Percentiles rank a stretch among this genome's conserved stretches.
phyloP scores from a whole-genome alignment of 1,140 invertebrate species.

The Stegodyphus mimosarum region DNA sequence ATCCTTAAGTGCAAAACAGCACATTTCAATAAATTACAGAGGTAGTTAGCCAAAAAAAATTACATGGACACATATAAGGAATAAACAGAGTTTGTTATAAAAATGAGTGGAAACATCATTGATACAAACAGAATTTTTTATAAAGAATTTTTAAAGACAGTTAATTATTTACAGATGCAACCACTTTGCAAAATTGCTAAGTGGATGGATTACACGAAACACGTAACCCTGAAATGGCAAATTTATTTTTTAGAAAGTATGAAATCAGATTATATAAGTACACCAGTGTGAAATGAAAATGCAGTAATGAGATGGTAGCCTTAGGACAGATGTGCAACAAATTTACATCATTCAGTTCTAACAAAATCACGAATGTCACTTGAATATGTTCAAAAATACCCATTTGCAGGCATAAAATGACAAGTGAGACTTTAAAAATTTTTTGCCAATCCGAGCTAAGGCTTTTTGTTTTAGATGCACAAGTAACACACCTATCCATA shows the following conservation, averaged over 20 bases:
- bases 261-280: slow-evolving; percentile 47
- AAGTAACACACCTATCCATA: slow-evolving; percentile 60
- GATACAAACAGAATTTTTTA: neutral
- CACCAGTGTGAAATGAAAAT: slow-evolving; percentile 57
- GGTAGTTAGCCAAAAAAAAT: neutral
- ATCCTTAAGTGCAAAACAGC: neutral
- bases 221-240: slow-evolving; percentile 25
- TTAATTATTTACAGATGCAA: slow-evolving; percentile 57
- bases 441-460: slow-evolving; percentile 40
- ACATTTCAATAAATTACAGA: neutral
- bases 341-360: neutral
- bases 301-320: slow-evolving; percentile 49
- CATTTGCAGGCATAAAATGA: slow-evolving; percentile 12
- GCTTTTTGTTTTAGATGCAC: slow-evolving; percentile 26
- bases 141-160: slow-evolving; percentile 5
- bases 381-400: slow-evolving; percentile 30
- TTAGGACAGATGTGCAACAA: slow-evolving; percentile 44
- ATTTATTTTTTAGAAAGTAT: slow-evolving; percentile 9
- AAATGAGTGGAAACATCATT: neutral
- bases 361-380: neutral
- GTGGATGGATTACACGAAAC: slow-evolving; percentile 48
- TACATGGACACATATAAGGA: neutral
- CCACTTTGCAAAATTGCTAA: slow-evolving; percentile 43
- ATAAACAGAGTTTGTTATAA: neutral
- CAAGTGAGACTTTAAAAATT: neutral